phyloP scores from a whole-genome alignment of 2,113 vertebrate species.

The Lycocorax pyrrhopterus region DNA sequence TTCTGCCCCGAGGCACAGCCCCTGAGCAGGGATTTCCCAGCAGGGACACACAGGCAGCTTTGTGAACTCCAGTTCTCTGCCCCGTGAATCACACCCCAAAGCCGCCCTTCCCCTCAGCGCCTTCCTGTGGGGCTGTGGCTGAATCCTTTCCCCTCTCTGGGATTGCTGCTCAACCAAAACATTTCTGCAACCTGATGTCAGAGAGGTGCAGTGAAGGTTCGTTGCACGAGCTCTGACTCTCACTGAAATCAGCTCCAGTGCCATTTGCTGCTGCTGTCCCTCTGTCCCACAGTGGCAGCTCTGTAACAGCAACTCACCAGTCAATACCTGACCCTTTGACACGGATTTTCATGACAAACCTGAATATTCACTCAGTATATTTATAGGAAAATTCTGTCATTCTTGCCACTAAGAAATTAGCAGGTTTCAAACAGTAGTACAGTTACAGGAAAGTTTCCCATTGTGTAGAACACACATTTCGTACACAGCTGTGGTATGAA shows the following conservation, averaged over 20 bases:
- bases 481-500: background rate
- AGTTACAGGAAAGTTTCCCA: background rate
- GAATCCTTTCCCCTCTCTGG: background rate
- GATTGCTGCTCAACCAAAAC: background rate
- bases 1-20: background rate
- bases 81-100: rapidly evolving
- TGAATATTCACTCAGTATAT: background rate
- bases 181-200: background rate
- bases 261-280: background rate
- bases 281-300: background rate
- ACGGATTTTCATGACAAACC: background rate
- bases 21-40: background rate
- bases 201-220: background rate
- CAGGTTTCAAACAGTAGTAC: background rate
- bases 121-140: background rate
- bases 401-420: background rate
- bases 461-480: background rate
- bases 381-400: background rate
- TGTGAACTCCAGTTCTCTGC: background rate
- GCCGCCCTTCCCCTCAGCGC: background rate
- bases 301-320: background rate
- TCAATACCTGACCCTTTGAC: background rate
- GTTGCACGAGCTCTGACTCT: background rate
- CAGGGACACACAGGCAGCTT: background rate
- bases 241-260: background rate